A percentile compares a stretch with the other conserved stretches of the same genome.
phyloP scores from a whole-genome alignment of 1,140 invertebrate species.

The Caenorhabditis inopinata region DNA sequence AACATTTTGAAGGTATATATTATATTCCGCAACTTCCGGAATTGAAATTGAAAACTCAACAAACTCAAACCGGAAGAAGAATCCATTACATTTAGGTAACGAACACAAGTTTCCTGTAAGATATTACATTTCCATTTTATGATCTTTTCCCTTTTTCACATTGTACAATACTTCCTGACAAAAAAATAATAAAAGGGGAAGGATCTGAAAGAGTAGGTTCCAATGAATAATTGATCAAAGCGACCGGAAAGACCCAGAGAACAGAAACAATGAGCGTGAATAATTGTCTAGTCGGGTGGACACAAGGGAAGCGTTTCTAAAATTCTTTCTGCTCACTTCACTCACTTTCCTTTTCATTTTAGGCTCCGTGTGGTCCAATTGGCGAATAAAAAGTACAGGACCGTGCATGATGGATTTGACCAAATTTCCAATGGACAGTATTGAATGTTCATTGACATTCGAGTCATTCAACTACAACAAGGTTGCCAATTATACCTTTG shows the following conservation, averaged over 20 bases:
- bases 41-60: no score
- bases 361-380: conserved; percentile 64
- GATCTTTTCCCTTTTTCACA: no score
- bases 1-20: no score
- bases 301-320: not conserved
- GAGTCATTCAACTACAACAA: conserved; percentile 66
- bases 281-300: conserved; percentile 12
- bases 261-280: conserved; percentile 5
- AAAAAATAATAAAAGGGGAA: not conserved
- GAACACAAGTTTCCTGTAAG: no score
- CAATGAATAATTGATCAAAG: conserved; percentile 13
- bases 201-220: not conserved
- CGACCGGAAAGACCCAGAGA: not conserved
- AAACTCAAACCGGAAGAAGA: no score
- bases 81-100: no score
- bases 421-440: conserved; percentile 63
- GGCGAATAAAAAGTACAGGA: conserved; percentile 62
- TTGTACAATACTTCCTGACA: no score
- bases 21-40: no score
- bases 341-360: not conserved
- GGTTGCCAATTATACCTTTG: conserved; percentile 5
- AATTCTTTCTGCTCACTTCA: not conserved
- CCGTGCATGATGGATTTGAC: conserved; percentile 60
- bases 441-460: conserved; percentile 63
- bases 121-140: no score